Percentiles rank a stretch among this genome's conserved stretches.
These are phyloP conservation scores for Thera obeliscata DNA, from an alignment of 2,888 invertebrate species.

Conservation along the genomic window DNA sequence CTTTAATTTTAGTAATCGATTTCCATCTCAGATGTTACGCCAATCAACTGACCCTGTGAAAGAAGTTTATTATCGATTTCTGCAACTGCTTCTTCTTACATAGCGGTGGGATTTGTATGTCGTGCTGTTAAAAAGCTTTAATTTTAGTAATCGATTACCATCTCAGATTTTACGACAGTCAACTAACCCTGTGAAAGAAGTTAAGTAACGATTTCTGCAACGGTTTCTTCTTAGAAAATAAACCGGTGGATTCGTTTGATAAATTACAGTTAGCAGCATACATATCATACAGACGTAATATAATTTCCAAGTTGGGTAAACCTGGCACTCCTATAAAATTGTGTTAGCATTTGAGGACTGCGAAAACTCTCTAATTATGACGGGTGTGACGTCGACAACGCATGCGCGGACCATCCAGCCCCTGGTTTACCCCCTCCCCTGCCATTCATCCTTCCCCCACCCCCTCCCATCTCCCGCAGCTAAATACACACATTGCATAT, in stretches of 20 bases:
- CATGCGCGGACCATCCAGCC: slow-evolving; percentile 50
- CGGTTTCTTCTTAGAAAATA: too few species aligned
- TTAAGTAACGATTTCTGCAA: too few species aligned
- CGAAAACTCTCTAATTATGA: slow-evolving; percentile 60
- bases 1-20: too few species aligned
- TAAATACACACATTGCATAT: slow-evolving; percentile 56
- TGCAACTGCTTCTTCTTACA: too few species aligned
- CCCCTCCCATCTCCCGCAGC: slow-evolving; percentile 42
- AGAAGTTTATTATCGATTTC: too few species aligned
- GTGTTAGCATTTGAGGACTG: slow-evolving; percentile 47
- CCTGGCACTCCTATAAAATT: slow-evolving; percentile 8
- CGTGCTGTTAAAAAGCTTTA: too few species aligned
- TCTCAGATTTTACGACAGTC: too few species aligned
- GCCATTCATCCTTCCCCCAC: slow-evolving; percentile 58
- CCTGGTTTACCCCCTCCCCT: slow-evolving; percentile 31
- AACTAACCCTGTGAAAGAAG: too few species aligned
- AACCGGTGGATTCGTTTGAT: neutral
- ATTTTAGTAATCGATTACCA: too few species aligned
- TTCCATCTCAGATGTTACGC: too few species aligned
- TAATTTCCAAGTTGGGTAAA: slow-evolving; percentile 13
- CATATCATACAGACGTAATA: neutral
- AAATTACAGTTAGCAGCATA: neutral
- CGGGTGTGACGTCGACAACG: slow-evolving; percentile 45
- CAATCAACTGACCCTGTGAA: too few species aligned
- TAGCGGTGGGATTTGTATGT: too few species aligned